Evolutionary conservation across 2,797 vertebrate genomes (phyloP), one percentile per base, ranked within the genome.

Genomic region (Cyclopterus lumpus): DNA sequence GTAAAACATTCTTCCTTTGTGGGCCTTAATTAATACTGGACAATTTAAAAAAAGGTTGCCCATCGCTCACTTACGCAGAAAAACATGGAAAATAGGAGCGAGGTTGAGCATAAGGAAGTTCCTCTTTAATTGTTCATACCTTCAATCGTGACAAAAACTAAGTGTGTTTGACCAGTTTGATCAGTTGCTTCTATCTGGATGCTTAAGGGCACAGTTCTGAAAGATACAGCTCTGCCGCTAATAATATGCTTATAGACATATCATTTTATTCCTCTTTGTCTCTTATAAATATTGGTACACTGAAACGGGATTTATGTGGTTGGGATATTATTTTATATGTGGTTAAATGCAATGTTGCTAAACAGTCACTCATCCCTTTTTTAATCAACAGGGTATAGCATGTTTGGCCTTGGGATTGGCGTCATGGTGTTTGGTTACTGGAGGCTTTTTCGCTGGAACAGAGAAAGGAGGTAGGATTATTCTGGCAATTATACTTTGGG

Each of bases 371-470:
- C 22, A 51, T 66, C 6, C 0, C 2, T 65, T 75, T 12, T 71
- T 53, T 36, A 1, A 57, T 81, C 64, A 18, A 49, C 89, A 97
- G 97, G 97, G 8, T 97, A 96, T 28, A 94, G 93, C 75, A 93
- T 97, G 95, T 96, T 98, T 1, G 95, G 94, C 0, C 69, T 97
- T 12, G 95, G 96, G 38, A 86, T 97, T 0, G 96, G 96, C 49
- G 1, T 93, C 18, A 79, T 96, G 91, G 0, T 95, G 1, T 95
- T 95, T 7, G 97, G 97, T 1, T 96, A 96, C 79, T 97, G 95
- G 94, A 91, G 85, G 66, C 80, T 98, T 0, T 93, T 95, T 53
- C 94, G 60, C 34, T 97, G 97, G 97, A 98, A 98, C 89, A 93
- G 95, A 4, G 96, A 97, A 72, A 94, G 97, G 83, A 96, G 95